Evolutionary conservation across 2,113 vertebrate species (phyloP), one percentile per base, ranked within the genome.

Genomic region (Reinhardtius hippoglossoides): DNA sequence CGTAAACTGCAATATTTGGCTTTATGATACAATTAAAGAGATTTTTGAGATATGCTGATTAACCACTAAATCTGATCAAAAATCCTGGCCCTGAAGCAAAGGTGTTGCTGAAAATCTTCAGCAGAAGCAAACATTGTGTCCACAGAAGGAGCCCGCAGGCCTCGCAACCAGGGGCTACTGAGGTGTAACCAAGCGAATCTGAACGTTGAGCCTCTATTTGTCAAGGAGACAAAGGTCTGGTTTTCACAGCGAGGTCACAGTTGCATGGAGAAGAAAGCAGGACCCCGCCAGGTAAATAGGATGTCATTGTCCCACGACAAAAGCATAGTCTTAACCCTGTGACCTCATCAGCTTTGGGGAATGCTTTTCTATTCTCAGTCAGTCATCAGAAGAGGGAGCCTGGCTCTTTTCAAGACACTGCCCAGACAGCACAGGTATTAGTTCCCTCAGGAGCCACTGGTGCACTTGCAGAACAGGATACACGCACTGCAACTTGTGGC

Each of bases 261-360:
- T 93, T 86, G 82, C 88, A 87, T 87, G 89, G 87, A 92, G 92
- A 94, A 92, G 90, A 95, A 95, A 94, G 85, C 70, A 12, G 59
- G 85, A 90, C 85, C 83, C 85, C 56, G 72, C 79, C 93, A 94
- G 93, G 93, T 94, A 94, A 95, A 95, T 91, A 92, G 88, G 88
- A 94, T 87, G 88, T 86, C 65, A 94, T 94, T 95, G 92, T 95
- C 59, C 60, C 48, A 16, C 50, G 50, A 94, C 94, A 95, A 94
- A 93, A 85, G 88, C 83, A 71, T 66, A 71, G 87, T 88, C 92
- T 94, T 92, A 94, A 92, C 93, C 92, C 90, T 40, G 68, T 82
- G 89, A 91, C 92, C 94, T 92, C 91, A 91, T 93, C 90, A 89
- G 89, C 89, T 91, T 90, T 88, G 73, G 82, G 87, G 77, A 87